A percentile compares a stretch with the other conserved stretches of the same genome.
Conservation (phyloP, 2,113 vertebrate species). For the Trachemys scripta region DNA sequence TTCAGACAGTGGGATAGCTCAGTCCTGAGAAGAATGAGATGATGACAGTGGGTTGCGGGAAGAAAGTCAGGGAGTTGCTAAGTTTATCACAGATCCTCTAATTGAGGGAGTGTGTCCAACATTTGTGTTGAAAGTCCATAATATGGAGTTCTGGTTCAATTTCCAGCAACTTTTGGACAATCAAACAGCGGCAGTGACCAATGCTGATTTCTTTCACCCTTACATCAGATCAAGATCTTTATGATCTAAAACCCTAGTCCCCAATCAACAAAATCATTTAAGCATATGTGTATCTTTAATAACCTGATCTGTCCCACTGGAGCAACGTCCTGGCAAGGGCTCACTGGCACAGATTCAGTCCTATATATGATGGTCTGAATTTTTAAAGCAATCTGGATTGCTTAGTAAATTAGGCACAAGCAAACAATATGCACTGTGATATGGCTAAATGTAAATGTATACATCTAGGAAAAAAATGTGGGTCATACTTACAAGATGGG, state of each 20-base stretch:
- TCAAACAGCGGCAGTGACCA: not conserved
- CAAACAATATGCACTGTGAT: too few species aligned
- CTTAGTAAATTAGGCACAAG: too few species aligned
- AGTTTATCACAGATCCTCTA: not conserved
- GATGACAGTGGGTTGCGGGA: not conserved
- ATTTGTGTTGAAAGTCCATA: not conserved
- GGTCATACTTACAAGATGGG: too few species aligned
- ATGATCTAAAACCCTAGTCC: not conserved
- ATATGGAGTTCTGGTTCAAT: not conserved
- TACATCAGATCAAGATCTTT: not conserved
- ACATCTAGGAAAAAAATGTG: too few species aligned
- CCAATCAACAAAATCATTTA: not conserved
- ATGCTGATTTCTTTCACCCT: fast-evolving
- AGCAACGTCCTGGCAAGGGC: not conserved
- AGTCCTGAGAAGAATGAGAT: not conserved
- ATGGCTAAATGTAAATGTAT: too few species aligned
- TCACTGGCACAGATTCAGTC: fast-evolving
- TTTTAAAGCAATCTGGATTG: not conserved
- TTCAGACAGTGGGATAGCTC: not conserved
- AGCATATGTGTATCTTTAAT: not conserved
- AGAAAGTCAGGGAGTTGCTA: not conserved
- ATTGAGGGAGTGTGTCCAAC: fast-evolving
- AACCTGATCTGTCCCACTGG: not conserved
- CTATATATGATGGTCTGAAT: not conserved
- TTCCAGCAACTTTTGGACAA: not conserved